Conservation (phyloP, 2,797 vertebrate genomes). For the Ptychobarbus kaznakovi region DNA sequence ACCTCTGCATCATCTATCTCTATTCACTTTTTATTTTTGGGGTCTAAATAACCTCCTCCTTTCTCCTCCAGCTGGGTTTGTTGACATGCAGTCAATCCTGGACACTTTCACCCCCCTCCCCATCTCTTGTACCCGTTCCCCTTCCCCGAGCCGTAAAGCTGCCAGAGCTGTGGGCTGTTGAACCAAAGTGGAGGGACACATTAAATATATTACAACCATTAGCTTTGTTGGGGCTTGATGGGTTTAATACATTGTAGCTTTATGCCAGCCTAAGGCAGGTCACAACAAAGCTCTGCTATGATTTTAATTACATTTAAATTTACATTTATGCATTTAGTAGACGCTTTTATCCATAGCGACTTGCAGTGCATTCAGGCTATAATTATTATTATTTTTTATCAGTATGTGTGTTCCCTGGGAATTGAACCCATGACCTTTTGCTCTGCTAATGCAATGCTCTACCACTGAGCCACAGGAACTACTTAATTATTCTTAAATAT, state of each 20-base stretch:
- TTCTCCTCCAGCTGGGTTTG: slow-evolving; percentile 93
- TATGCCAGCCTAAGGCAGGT: slow-evolving; percentile 74
- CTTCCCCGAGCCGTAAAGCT: slow-evolving; percentile 89
- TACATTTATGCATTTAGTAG: no score
- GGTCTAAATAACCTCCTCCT: slow-evolving; percentile 82
- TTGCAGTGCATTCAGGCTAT: no score
- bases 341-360: no score
- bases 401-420: no score
- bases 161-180: slow-evolving; percentile 97
- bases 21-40: slow-evolving; percentile 66
- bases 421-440: no score
- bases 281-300: slow-evolving; percentile 77
- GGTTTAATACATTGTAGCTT: slow-evolving; percentile 89
- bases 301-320: slow-evolving; percentile 79
- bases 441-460: no score
- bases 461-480: no score
- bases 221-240: slow-evolving; percentile 87
- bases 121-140: slow-evolving; percentile 56
- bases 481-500: slow-evolving; percentile 83
- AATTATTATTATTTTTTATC: no score
- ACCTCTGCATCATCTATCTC: slow-evolving; percentile 85
- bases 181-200: slow-evolving; percentile 81
- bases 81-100: slow-evolving; percentile 94
- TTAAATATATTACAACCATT: slow-evolving; percentile 92
- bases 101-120: slow-evolving; percentile 50